Evolutionary conservation across 2,888 invertebrate species (phyloP).

Genomic region (Chaetoderma sp.): DNA sequence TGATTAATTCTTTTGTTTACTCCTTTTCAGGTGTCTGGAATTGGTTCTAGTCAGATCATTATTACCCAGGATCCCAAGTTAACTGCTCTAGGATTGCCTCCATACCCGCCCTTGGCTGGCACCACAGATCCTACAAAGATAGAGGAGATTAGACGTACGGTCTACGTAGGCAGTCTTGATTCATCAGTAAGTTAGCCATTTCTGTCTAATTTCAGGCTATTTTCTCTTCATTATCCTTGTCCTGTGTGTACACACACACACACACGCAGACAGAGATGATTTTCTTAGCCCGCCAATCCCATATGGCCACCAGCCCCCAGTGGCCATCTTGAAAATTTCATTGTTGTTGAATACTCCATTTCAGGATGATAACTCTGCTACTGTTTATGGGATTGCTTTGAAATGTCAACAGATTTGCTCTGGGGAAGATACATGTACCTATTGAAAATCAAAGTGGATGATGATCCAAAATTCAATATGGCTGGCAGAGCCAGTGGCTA

Average conservation of each 20-base stretch:
- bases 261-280: too few species aligned
- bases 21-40: slow-evolving; percentile 52
- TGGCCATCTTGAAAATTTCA: too few species aligned
- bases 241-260: background rate
- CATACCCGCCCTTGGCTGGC: slow-evolving; percentile 80
- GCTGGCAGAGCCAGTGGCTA: too few species aligned
- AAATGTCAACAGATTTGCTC: too few species aligned
- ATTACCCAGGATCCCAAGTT: slow-evolving; percentile 85
- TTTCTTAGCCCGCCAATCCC: too few species aligned
- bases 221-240: background rate
- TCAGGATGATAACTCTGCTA: too few species aligned
- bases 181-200: slow-evolving; percentile 71
- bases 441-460: too few species aligned
- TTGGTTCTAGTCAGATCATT: slow-evolving; percentile 56
- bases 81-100: slow-evolving; percentile 80
- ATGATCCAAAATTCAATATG: too few species aligned
- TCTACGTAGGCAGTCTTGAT: slow-evolving; percentile 86
- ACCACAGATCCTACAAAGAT: slow-evolving; percentile 86
- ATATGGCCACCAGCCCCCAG: too few species aligned
- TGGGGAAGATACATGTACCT: too few species aligned
- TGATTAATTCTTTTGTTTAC: slow-evolving; percentile 3
- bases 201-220: background rate
- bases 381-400: too few species aligned
- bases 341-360: too few species aligned
- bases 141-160: slow-evolving; percentile 95